Base-by-base conservation (phyloP, 2,888 invertebrate species). In the Drosophila colorata region DNA sequence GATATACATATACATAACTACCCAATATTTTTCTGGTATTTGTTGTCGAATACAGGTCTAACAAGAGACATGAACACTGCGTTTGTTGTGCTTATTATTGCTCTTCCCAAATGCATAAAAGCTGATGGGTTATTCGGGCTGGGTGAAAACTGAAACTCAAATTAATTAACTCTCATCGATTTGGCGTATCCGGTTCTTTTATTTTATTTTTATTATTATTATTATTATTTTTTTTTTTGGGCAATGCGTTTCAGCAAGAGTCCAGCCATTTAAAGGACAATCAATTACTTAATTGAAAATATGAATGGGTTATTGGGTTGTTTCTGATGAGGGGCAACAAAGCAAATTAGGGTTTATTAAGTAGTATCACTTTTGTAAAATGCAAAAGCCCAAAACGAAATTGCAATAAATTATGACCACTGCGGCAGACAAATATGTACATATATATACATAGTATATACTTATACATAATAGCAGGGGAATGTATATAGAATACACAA, bases 251-350 rank as follows among this genome's bases (percentile, higher is more conserved):
- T 41, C 13, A 16, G 14, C 43, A 43, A 33, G 31, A 55, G 48
- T 59, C 55, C 63, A 55, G 51, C 43, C 60, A 69, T 70, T 70
- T 76, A 70, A 66, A 53, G 74, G 53, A 69, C 80, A 80, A 86
- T 84, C 86, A 84, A 84, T 86, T 84, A 86, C 81, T 81, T 86
- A 83, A 84, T 84, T 84, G 81, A 76, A 80, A 78, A 78, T 60
- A 64, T 69, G 56, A 75, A 69, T 56, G 57, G 18, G 38, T 44
- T 28, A 33, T 43, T 20, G n/a, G 49, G 9, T 8, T 28, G 28
- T 8, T 28, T 28, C 28, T 28, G 28, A 28, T 9, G 28, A 28
- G 9, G 28, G 18, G 16, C 8, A 53, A 41, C 64, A 56, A 57
- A 60, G 23, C 49, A 73, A 60, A 65, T 58, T 53, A 65, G 56